Percentiles rank a stretch among this genome's conserved stretches.
Conservation (phyloP, 2,888 invertebrate species). For the Parochlus steinenii region DNA sequence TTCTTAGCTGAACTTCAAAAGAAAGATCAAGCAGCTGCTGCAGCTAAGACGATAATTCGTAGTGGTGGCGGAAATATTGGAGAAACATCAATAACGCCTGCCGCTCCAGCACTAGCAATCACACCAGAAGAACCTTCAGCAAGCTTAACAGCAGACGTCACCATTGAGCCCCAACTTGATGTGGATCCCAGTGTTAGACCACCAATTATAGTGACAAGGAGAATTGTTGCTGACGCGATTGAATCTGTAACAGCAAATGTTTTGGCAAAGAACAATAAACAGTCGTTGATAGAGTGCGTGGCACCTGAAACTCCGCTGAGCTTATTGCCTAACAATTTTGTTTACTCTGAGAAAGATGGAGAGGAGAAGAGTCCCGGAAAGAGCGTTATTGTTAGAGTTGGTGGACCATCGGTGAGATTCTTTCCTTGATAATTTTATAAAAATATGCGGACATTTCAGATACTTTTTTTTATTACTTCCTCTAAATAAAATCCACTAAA, state of each 20-base stretch:
- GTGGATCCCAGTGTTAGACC: conserved; percentile 32
- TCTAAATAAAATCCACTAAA: conserved; percentile 26
- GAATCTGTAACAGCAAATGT: conserved; percentile 22
- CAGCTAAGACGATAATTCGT: conserved; percentile 16
- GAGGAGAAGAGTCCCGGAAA: background rate
- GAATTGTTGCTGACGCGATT: conserved; percentile 31
- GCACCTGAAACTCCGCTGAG: conserved; percentile 17
- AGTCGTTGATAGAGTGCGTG: conserved; percentile 16
- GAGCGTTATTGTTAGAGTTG: conserved; percentile 77
- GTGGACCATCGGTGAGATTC: conserved; percentile 37
- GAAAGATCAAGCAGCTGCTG: conserved; percentile 14
- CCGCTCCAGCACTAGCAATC: background rate
- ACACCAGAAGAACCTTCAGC: conserved; percentile 14
- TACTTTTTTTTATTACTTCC: conserved; percentile 14
- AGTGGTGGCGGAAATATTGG: conserved; percentile 4
- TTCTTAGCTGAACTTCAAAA: conserved; percentile 14
- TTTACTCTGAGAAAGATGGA: conserved; percentile 1
- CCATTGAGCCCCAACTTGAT: background rate
- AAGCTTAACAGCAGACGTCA: background rate
- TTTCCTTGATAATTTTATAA: conserved; percentile 14
- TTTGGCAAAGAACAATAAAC: conserved; percentile 18
- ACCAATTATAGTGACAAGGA: conserved; percentile 52
- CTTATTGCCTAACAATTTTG: conserved; percentile 15
- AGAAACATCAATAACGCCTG: conserved; percentile 1
- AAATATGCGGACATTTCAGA: conserved; percentile 15